Evolutionary conservation across 1,140 invertebrate genomes (phyloP), one percentile per base, ranked within the genome.

Genomic region (Zaprionus kolodkinae): DNA sequence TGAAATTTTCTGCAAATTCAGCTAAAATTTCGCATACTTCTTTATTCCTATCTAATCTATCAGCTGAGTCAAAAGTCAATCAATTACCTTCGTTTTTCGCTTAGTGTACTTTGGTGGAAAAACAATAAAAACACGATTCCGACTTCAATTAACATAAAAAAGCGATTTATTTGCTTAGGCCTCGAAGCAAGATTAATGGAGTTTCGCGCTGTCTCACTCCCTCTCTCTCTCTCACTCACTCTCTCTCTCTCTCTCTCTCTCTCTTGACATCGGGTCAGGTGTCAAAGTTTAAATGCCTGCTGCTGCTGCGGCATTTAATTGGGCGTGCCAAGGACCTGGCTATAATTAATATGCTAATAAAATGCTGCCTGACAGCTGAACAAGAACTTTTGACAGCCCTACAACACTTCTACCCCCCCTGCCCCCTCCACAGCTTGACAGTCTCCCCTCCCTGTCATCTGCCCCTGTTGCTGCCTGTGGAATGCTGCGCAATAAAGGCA

Each of bases 141-240:
- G 15, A 48, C 45, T 61, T 57, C 73, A 67, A 88, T 78, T 73
- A 88, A 62, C 84, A 83, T 83, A 76, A 68, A 60, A 72, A 71
- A 60, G 63, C 64, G 66, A 90, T 89, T 79, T 90, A 66, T 90
- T 82, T 69, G 55, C 62, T 55, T n/a, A 10, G 36, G 27, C n/a
- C 52, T 78, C 71, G 69, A 78, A 89, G 54, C 65, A 88, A 79
- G 85, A 88, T 88, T 90, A 88, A 88, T 88, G 85, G 59, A 56
- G 38, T 45, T 40, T 10, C 9, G 5, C 6, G 0, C 50, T 11
- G 25, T 17, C 27, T 62, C 15, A 1, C 30, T 48, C 40, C 15
- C 40, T n/a, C n/a, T n/a, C n/a, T n/a, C n/a, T n/a, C n/a, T n/a
- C 43, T 3, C 59, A 15, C 56, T 59, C 17, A 35, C 6, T 27